phyloP scores from a whole-genome alignment of 2,113 vertebrate genomes.

The Cettia cetti region DNA sequence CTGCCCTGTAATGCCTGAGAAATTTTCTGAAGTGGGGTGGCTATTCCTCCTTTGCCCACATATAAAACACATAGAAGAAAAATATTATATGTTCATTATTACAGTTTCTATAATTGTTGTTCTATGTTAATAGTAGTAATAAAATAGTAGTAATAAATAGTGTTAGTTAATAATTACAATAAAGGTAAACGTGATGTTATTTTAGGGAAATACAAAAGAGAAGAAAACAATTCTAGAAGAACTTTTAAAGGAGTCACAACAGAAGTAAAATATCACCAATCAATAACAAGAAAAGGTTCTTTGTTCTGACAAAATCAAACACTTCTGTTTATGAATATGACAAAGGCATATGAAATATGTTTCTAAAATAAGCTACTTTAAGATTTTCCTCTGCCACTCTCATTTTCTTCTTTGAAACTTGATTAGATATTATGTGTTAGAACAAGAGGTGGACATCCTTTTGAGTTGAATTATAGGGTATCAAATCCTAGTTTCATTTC shows the following conservation, averaged over 20 bases:
- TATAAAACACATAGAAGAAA: neutral
- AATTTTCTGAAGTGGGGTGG: neutral
- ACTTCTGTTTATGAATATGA: constrained; percentile 69
- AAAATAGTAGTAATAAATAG: neutral
- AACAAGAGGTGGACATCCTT: neutral
- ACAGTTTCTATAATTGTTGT: neutral
- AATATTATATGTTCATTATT: neutral
- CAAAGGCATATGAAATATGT: constrained; percentile 53
- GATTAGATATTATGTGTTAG: neutral
- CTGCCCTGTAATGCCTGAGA: neutral
- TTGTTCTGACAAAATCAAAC: constrained; percentile 65
- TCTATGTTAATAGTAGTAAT: neutral
- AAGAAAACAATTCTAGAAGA: constrained; percentile 64
- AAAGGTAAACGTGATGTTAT: neutral
- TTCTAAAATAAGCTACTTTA: neutral
- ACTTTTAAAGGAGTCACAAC: constrained; percentile 72
- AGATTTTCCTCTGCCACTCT: neutral
- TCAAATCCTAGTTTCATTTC: neutral
- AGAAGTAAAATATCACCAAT: constrained; percentile 69
- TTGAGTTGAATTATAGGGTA: neutral
- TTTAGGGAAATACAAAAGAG: constrained; percentile 52
- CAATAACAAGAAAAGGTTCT: constrained; percentile 70
- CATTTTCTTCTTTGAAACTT: neutral
- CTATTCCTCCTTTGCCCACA: neutral
- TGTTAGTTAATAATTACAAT: neutral